Percentiles rank a stretch among this genome's conserved stretches.
Evolutionary conservation across 2,797 vertebrate genomes (phyloP).

Genomic region (Siniperca obscura): DNA sequence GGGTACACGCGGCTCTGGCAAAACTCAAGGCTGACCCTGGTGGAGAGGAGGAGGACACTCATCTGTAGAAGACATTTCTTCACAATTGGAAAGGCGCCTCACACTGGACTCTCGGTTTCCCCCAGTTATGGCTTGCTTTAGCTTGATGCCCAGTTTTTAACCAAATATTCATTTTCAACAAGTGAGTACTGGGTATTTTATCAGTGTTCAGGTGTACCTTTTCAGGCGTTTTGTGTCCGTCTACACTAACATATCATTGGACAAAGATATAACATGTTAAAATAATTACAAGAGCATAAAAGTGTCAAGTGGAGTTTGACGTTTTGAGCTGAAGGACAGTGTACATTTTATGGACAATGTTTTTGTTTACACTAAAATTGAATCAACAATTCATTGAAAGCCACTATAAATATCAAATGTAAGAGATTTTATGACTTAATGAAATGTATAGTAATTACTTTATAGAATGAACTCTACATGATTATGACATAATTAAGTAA

Average conservation of each 20-base stretch:
- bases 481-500: neutral
- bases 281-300: neutral
- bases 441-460: conserved; percentile 9
- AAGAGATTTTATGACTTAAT: conserved; percentile 20
- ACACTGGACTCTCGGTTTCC: neutral
- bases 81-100: neutral
- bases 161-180: neutral
- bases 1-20: conserved; percentile 87
- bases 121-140: neutral
- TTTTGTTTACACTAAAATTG: conserved; percentile 46
- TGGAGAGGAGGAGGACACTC: conserved; percentile 82
- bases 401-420: conserved; percentile 9
- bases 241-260: neutral
- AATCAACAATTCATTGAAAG: conserved; percentile 39
- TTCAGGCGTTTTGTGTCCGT: neutral
- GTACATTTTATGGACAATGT: conserved; percentile 20
- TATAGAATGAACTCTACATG: neutral
- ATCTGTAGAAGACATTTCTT: conserved; percentile 60
- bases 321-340: conserved; percentile 12
- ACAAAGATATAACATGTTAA: neutral
- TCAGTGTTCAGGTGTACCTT: neutral
- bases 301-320: conserved; percentile 2
- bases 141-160: neutral
- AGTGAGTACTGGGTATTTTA: conserved; percentile 15
- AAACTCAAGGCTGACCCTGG: conserved; percentile 85